A percentile compares a stretch with the other conserved stretches of the same genome.
Conservation (phyloP, 1,140 invertebrate species). For the Oppia nitens region DNA sequence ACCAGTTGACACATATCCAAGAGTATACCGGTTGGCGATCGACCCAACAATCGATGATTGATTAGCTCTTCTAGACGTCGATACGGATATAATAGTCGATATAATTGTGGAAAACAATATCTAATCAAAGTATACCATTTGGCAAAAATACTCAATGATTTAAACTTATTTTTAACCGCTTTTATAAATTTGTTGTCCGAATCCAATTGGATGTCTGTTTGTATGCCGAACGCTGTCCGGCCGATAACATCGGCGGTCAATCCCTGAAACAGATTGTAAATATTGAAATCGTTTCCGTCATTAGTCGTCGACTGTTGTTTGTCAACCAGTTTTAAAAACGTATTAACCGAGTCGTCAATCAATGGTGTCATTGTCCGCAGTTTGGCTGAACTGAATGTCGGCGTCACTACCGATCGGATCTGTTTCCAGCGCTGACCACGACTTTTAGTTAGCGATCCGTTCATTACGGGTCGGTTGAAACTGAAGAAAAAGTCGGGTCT, state of each 20-base stretch:
- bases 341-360: slow-evolving; percentile 26
- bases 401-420: slow-evolving; percentile 32
- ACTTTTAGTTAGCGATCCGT: slow-evolving; percentile 18
- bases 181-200: slow-evolving; percentile 12
- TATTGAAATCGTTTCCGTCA: slow-evolving; percentile 23
- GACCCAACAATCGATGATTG: background rate
- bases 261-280: slow-evolving; percentile 29
- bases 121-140: background rate
- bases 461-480: slow-evolving; percentile 1
- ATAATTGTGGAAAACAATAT: slow-evolving; percentile 10
- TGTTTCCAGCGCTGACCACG: slow-evolving; percentile 32
- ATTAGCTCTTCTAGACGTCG: slow-evolving; percentile 3
- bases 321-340: slow-evolving; percentile 22
- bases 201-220: slow-evolving; percentile 11
- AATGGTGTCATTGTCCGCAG: slow-evolving; percentile 30
- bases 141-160: background rate
- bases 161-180: slow-evolving; percentile 15
- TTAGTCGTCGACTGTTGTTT: slow-evolving; percentile 13
- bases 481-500: slow-evolving; percentile 14
- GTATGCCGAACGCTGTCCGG: slow-evolving; percentile 32
- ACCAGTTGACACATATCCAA: background rate
- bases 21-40: background rate
- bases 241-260: slow-evolving; percentile 36
- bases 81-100: slow-evolving; percentile 7
- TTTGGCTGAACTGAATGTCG: slow-evolving; percentile 36